A percentile compares a stretch with the other conserved stretches of the same genome.
Evolutionary conservation across 2,888 invertebrate species (phyloP).

Genomic region (Pristionchus mayeri): DNA sequence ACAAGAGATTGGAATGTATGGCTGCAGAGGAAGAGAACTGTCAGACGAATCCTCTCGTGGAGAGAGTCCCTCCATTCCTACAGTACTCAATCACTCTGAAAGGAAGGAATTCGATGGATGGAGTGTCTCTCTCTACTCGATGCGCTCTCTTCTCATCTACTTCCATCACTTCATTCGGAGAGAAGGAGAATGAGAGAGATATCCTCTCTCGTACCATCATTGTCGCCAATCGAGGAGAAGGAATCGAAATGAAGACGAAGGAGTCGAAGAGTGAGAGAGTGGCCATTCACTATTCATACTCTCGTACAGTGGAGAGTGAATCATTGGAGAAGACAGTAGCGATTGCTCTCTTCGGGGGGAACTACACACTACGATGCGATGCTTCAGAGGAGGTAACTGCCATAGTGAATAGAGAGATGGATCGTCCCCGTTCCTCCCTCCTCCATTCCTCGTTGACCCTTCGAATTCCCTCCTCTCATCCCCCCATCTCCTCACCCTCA

Average conservation of each 20-base stretch:
- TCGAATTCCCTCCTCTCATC: neutral
- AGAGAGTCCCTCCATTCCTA: constrained; percentile 43
- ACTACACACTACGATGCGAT: constrained; percentile 63
- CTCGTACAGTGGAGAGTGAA: neutral
- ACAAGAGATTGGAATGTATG: constrained; percentile 55
- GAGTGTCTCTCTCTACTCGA: constrained; percentile 11
- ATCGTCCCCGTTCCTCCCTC: neutral
- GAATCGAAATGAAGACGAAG: constrained; percentile 53
- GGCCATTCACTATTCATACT: neutral
- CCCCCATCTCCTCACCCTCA: constrained; percentile 35
- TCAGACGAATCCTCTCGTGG: constrained; percentile 60
- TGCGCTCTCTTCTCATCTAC: constrained; percentile 11
- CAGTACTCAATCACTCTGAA: constrained; percentile 3
- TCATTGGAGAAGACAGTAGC: constrained; percentile 46
- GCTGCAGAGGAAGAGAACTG: constrained; percentile 67
- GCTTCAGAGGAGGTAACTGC: constrained; percentile 65
- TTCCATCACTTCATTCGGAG: constrained; percentile 7
- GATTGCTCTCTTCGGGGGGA: constrained; percentile 57
- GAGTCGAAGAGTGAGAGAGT: constrained; percentile 40
- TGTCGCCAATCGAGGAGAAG: constrained; percentile 55
- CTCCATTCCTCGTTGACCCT: constrained; percentile 2
- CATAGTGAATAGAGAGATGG: constrained; percentile 24
- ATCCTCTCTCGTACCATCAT: constrained; percentile 51
- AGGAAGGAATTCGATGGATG: constrained; percentile 28
- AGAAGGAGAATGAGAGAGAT: neutral